Evolutionary conservation across 1,140 invertebrate species (phyloP), one percentile per base, ranked within the genome.

Genomic region (Pseudomyrmex flavicornis): DNA sequence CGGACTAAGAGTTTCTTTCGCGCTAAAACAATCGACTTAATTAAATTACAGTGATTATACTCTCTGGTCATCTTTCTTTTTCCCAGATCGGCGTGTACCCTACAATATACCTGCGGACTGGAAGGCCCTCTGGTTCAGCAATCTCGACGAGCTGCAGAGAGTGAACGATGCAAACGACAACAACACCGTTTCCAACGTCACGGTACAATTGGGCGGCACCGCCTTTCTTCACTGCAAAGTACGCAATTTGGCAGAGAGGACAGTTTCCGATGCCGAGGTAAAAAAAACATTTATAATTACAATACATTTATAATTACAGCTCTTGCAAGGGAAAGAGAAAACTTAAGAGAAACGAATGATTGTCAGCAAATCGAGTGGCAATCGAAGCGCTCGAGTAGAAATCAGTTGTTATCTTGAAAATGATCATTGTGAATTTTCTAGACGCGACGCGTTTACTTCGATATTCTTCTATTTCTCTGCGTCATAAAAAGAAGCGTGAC

Each of bases 211-310:
- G 20, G 97, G 97, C 17, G 97, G 97, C 69, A 97, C 97, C 1
- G 97, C 97, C 26, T 98, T 97, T 92, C 95, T 98, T n/a, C 96
- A 97, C 93, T 98, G 97, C 93, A 95, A 96, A 91, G 96, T 97
- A 83, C 95, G 96, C 77, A 96, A 96, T 93, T 94, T 96, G 62
- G 95, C 95, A 8, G 96, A 96, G 90, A 93, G 96, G 92, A 96
- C 95, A 89, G 95, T 96, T 91, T 95, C 95, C 86, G 93, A 94
- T 88, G 91, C 93, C 52, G 94, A 95, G 93, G 94, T 95, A 88
- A 91, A 87, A 58, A 82, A 65, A 52, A 17, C 56, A 46, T 59
- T 46, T 59, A 20, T 26, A 63, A 0, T 46, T 79, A 61, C 26
- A 20, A n/a, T 50, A 35, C n/a, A n/a, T n/a, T n/a, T n/a, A n/a